Percentiles rank a stretch among this genome's conserved stretches.
Conservation (phyloP, 2,797 vertebrate genomes). For the Ataeniobius toweri region DNA sequence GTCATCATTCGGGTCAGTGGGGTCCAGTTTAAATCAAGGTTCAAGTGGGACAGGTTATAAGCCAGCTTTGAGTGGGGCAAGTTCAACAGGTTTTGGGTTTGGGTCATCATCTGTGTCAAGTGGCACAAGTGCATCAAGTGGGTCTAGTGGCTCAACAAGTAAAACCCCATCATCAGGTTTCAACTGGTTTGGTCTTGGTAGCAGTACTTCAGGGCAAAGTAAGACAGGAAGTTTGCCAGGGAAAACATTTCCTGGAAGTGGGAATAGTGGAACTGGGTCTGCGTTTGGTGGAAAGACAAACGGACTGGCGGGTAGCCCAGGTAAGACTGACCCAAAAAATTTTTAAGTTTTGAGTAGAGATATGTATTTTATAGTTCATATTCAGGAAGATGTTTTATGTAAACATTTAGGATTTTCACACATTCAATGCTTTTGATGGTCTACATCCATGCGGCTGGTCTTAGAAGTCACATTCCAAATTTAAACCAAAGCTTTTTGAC, state of each 20-base stretch:
- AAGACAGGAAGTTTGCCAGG: conserved; percentile 52
- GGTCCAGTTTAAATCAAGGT: conserved; percentile 1
- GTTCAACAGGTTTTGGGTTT: background rate
- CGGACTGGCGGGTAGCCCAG: conserved; percentile 23
- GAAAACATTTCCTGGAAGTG: conserved; percentile 40
- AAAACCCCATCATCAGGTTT: conserved; percentile 26
- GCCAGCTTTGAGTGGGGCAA: conserved; percentile 20
- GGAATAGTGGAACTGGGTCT: conserved; percentile 44
- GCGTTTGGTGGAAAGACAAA: conserved; percentile 27
- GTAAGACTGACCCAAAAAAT: conserved; percentile 43
- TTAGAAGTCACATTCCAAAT: background rate
- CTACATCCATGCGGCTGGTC: background rate
- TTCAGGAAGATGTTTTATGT: background rate
- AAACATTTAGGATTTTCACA: background rate
- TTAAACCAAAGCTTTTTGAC: background rate
- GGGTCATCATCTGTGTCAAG: conserved; percentile 17
- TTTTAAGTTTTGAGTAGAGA: background rate
- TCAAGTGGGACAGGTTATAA: conserved; percentile 20
- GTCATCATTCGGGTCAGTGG: conserved; percentile 17
- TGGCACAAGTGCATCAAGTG: background rate
- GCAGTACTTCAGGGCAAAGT: conserved; percentile 47
- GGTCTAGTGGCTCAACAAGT: background rate
- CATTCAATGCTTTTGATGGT: background rate
- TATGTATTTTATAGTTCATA: conserved; percentile 1
- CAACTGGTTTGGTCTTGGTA: conserved; percentile 11